A percentile compares a stretch with the other conserved stretches of the same genome.
Conservation (phyloP, 2,113 vertebrate species). For the Xerus inauris region DNA sequence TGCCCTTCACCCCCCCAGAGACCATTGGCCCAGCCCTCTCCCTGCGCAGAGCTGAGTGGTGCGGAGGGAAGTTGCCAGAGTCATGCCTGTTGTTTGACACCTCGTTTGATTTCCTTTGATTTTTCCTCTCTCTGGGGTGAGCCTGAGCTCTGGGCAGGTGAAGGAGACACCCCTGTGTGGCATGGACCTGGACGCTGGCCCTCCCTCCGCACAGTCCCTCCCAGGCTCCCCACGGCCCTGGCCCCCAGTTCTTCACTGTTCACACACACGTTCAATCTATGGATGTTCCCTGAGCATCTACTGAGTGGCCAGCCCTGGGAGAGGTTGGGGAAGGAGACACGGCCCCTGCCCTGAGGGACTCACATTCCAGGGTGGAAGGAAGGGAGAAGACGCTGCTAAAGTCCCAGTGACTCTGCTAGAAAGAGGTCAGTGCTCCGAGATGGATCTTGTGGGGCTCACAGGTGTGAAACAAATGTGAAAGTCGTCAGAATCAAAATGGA, state of each 20-base stretch:
- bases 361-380: not conserved
- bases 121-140: not conserved
- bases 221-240: not conserved
- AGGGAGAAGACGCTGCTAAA: too few relatives aligned
- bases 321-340: not conserved
- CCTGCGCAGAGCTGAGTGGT: not conserved
- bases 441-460: not conserved
- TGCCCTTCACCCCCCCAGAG: not conserved
- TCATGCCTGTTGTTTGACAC: not conserved
- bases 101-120: not conserved
- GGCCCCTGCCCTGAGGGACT: not conserved
- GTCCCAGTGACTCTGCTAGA: not conserved
- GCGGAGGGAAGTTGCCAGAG: not conserved
- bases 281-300: not conserved
- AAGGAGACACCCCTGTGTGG: not conserved
- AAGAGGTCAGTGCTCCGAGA: not conserved
- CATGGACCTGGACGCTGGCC: not conserved
- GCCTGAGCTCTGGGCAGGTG: not conserved
- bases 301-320: accelerated
- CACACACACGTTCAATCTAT: accelerated
- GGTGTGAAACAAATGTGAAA: not conserved
- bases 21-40: not conserved
- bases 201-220: not conserved
- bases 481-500: not conserved
- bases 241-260: not conserved